Evolutionary conservation across 64 coral and sea anemone species (phyloP).

Genomic region (Exaiptasia diaphana): DNA sequence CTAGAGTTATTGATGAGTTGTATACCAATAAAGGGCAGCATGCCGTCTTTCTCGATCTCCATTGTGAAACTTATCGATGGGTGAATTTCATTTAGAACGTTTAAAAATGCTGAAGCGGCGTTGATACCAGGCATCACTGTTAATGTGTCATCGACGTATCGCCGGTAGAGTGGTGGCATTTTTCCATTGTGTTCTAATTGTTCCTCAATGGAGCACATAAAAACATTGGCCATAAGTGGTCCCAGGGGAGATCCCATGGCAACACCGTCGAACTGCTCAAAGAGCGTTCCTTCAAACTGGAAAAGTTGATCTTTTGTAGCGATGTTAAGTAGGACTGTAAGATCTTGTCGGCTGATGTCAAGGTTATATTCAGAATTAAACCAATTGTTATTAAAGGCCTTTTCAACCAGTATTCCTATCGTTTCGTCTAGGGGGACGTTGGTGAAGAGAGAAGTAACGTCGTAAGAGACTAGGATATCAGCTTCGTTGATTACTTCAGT

Average conservation of each 20-base stretch:
- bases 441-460: not conserved
- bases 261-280: conserved; percentile 1
- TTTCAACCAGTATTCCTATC: not conserved
- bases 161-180: not conserved
- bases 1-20: conserved; percentile 19
- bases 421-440: not conserved
- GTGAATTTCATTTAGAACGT: not conserved
- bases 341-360: not conserved
- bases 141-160: not conserved
- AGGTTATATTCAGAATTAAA: not conserved
- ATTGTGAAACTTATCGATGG: conserved; percentile 15
- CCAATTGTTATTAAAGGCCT: not conserved
- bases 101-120: not conserved
- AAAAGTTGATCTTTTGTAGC: conserved; percentile 1
- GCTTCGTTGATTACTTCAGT: not conserved
- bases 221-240: not conserved
- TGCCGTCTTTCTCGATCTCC: not conserved
- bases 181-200: not conserved
- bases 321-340: not conserved
- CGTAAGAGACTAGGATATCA: not conserved
- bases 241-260: not conserved
- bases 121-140: conserved; percentile 18
- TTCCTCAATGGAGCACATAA: not conserved
- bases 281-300: not conserved
- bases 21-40: conserved; percentile 14